Conservation (phyloP, 1,140 invertebrate genomes). For the Trinorchestia longiramus region DNA sequence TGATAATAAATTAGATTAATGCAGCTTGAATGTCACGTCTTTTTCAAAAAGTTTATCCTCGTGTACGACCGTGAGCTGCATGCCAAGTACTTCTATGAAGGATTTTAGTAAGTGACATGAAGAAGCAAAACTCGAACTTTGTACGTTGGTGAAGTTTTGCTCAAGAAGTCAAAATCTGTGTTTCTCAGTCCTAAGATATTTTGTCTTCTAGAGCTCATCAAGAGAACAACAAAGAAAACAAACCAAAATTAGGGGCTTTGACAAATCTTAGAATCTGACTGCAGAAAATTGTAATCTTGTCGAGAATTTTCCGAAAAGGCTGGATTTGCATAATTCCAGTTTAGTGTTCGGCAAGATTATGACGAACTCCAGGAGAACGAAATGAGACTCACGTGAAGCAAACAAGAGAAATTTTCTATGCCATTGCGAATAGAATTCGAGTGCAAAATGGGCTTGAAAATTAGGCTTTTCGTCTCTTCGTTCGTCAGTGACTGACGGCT, state of each 20-base stretch:
- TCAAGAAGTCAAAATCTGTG: not conserved
- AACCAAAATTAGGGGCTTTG: not conserved
- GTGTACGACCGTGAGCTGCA: too few relatives aligned
- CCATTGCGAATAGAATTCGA: not conserved
- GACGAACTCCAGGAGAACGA: constrained; percentile 16
- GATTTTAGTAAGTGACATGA: not conserved
- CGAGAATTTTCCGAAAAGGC: not conserved
- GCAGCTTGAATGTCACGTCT: too few relatives aligned
- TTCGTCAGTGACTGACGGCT: not conserved
- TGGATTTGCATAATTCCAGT: constrained; percentile 53
- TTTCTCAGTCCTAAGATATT: not conserved
- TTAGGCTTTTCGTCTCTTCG: not conserved
- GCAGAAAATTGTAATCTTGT: constrained; percentile 29
- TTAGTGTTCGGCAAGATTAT: constrained; percentile 50
- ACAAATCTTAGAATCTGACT: not conserved
- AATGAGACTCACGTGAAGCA: not conserved
- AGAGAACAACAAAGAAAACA: constrained; percentile 24
- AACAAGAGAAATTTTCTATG: not conserved
- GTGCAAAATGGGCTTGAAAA: not conserved
- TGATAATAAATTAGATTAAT: too few relatives aligned
- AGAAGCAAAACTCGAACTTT: not conserved
- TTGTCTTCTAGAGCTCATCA: not conserved
- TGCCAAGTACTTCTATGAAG: not conserved
- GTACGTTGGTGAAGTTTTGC: not conserved
- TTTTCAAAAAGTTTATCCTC: too few relatives aligned